Evolutionary conservation across 1,140 invertebrate species (phyloP).

Genomic region (Saccostrea echinata): DNA sequence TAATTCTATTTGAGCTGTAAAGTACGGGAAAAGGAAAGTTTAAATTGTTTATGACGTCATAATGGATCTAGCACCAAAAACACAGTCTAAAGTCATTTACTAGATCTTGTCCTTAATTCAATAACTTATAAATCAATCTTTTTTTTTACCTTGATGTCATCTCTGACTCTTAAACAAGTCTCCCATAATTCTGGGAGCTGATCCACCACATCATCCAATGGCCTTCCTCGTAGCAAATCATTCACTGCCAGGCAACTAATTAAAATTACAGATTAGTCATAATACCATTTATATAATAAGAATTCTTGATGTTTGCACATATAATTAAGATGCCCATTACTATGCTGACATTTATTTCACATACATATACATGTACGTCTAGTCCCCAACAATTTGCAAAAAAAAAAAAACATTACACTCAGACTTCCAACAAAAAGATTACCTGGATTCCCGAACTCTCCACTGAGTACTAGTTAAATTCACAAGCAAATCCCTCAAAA

Average conservation of each 20-base stretch:
- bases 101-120: no score
- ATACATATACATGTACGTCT: background rate
- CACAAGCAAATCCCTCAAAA: constrained; percentile 88
- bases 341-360: no score
- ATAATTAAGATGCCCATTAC: no score
- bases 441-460: constrained; percentile 93
- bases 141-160: constrained; percentile 91
- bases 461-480: constrained; percentile 92
- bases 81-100: no score
- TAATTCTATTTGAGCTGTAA: no score
- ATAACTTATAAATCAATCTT: no score
- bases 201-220: constrained; percentile 80
- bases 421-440: background rate
- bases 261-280: constrained; percentile 22
- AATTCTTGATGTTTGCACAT: background rate
- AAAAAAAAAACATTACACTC: background rate
- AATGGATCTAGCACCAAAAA: no score
- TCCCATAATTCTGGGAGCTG: constrained; percentile 88
- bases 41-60: no score
- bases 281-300: background rate
- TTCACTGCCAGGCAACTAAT: constrained; percentile 88
- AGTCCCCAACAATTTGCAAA: background rate
- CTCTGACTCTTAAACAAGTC: constrained; percentile 92
- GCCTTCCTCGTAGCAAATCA: constrained; percentile 87
- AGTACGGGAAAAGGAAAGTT: no score